These are phyloP conservation scores for Enteromius radiatus DNA, from an alignment of 2,797 vertebrate genomes.

Conservation along the genomic window DNA sequence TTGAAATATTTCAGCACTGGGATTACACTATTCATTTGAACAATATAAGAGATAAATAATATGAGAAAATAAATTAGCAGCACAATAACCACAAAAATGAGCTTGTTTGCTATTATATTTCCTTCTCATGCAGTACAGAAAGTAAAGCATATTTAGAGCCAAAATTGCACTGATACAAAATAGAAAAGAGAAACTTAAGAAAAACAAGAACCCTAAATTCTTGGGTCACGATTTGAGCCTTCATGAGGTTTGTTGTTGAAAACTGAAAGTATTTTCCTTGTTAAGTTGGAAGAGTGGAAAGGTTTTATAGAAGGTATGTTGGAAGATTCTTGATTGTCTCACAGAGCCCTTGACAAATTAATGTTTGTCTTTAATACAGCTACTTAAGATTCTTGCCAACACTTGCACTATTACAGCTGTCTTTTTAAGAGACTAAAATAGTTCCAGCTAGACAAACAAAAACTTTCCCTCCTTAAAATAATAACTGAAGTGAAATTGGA, in stretches of 20 bases:
- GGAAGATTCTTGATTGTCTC: constrained; percentile 12
- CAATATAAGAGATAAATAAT: not conserved
- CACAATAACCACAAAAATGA: not conserved
- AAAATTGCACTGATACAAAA: not conserved
- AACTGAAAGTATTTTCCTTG: not conserved
- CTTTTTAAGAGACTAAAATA: constrained; percentile 20
- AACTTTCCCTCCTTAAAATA: not conserved
- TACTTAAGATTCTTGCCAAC: constrained; percentile 25
- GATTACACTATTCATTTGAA: not conserved
- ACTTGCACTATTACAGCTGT: constrained; percentile 14
- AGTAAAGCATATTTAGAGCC: not conserved
- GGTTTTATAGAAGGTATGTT: constrained; percentile 9
- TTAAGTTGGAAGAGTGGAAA: constrained; percentile 9
- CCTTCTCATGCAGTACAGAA: not conserved
- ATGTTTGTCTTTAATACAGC: constrained; percentile 36
- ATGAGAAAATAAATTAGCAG: not conserved
- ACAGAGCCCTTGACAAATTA: constrained; percentile 36
- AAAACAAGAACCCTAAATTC: not conserved
- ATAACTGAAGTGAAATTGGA: constrained; percentile 9
- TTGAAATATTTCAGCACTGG: not conserved
- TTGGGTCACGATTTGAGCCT: not conserved
- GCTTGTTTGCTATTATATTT: not conserved
- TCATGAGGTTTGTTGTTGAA: not conserved
- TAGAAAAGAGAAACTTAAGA: not conserved
- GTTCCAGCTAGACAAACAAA: constrained; percentile 27